phyloP scores from a whole-genome alignment of 2,113 vertebrate species.

The Madoqua kirkii region DNA sequence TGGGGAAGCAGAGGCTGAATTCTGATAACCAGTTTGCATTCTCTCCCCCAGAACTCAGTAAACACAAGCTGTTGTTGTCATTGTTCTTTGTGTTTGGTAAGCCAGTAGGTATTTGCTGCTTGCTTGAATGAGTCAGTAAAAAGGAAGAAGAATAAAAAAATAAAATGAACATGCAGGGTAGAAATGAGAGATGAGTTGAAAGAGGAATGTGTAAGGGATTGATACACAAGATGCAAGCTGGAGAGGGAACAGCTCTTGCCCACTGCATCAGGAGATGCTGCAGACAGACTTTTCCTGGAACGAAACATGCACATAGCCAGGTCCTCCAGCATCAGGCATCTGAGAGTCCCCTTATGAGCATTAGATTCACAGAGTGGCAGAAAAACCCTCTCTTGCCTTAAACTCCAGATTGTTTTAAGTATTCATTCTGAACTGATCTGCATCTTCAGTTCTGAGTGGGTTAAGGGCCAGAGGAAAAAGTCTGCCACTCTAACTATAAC shows the following conservation, averaged over 20 bases:
- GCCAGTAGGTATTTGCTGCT: not conserved
- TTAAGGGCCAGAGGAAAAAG: constrained; percentile 48
- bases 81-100: not conserved
- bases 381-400: not conserved
- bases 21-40: not conserved
- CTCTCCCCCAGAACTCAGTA: not conserved
- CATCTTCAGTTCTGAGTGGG: constrained; percentile 45
- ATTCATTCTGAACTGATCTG: constrained; percentile 34
- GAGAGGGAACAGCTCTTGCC: not conserved
- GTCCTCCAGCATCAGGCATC: no score
- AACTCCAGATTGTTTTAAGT: not conserved
- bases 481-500: not conserved
- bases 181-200: not conserved
- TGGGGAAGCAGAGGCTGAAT: not conserved
- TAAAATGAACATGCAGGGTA: not conserved
- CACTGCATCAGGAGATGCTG: not conserved
- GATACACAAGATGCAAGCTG: not conserved
- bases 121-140: not conserved
- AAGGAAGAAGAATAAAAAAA: not conserved
- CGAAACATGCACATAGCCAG: not conserved
- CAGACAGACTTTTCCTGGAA: not conserved
- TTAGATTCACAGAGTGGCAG: not conserved
- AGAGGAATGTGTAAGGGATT: not conserved
- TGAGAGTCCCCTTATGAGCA: not conserved
- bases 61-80: not conserved